Base-by-base conservation (phyloP, 2,888 invertebrate species). In the Heliconius aoede region DNA sequence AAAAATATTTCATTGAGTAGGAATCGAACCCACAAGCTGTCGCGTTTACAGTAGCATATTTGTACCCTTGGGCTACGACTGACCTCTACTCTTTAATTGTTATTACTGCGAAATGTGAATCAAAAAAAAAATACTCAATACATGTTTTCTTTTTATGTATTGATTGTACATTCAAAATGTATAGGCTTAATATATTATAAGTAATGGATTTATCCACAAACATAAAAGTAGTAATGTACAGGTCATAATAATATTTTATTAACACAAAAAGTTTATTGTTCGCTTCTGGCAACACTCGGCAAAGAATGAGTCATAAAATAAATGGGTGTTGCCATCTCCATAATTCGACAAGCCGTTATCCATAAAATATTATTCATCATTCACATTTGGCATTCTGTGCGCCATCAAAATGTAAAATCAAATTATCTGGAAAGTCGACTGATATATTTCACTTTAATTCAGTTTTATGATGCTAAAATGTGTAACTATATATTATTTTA, bases 331-430 rank as follows among this genome's bases (percentile, higher is more conserved):
- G 74, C 78, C 74, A 78, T 80, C 80, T 80, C 76, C 62, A 80
- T 80, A 79, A 81, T 81, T 81, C 78, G 80, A 81, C 78, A 77
- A 79, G 78, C 74, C 78, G 78, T 80, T 78, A 80, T 76, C 72
- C 77, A 69, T 73, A 76, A 77, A 71, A 76, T 80, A 80, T 81
- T 79, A 80, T 78, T 77, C 76, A 79, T 79, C 76, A 74, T 75
- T 65, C 76, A 77, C 77, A 76, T 77, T 74, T 78, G 11, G 26
- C 64, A 76, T 68, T 68, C 68, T 74, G 36, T 67, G 24, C 32
- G 67, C 36, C 36, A 68, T 67, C 65, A 67, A 74, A 55, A 67
- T 40, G 40, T 58, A 67, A 65, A 68, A 67, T 46, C 69, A 73
- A 76, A 76, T 72, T 67, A 72, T 61, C 9, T 72, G 60, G 26